Conservation (phyloP, 2,888 invertebrate species). For the Capitulum mitella region DNA sequence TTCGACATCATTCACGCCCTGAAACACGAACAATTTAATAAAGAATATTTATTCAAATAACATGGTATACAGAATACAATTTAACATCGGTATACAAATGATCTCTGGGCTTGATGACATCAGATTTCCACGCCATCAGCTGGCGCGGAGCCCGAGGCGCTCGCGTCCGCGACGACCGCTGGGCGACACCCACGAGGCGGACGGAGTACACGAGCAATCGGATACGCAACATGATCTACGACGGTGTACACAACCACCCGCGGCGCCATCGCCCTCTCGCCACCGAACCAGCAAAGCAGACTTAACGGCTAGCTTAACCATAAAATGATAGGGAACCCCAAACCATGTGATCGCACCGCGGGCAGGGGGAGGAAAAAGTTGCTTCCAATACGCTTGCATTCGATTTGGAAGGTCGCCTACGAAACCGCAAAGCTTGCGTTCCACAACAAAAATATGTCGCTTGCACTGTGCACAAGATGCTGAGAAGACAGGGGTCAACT, state of each 20-base stretch:
- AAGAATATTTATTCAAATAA: slow-evolving; percentile 25
- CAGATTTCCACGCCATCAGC: background rate
- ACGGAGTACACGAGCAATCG: background rate
- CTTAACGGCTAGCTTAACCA: slow-evolving; percentile 17
- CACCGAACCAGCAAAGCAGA: background rate
- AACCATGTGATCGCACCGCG: slow-evolving; percentile 8
- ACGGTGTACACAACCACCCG: background rate
- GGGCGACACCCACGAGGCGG: background rate
- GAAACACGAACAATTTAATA: too few relatives aligned
- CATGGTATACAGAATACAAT: slow-evolving; percentile 24
- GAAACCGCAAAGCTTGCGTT: background rate
- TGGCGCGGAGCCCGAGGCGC: background rate
- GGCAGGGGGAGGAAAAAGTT: background rate
- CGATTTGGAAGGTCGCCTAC: background rate
- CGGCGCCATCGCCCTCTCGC: background rate
- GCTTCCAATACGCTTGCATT: background rate
- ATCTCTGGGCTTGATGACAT: background rate
- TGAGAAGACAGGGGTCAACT: background rate
- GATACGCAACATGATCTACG: slow-evolving; percentile 10
- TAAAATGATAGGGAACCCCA: slow-evolving; percentile 14
- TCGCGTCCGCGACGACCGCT: background rate
- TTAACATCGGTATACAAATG: slow-evolving; percentile 17
- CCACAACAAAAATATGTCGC: background rate
- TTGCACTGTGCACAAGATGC: background rate
- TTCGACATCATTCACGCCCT: too few relatives aligned